Percentiles rank a stretch among this genome's conserved stretches.
Evolutionary conservation across 2,888 invertebrate species (phyloP).

Genomic region (Dicranocentrus wangi): DNA sequence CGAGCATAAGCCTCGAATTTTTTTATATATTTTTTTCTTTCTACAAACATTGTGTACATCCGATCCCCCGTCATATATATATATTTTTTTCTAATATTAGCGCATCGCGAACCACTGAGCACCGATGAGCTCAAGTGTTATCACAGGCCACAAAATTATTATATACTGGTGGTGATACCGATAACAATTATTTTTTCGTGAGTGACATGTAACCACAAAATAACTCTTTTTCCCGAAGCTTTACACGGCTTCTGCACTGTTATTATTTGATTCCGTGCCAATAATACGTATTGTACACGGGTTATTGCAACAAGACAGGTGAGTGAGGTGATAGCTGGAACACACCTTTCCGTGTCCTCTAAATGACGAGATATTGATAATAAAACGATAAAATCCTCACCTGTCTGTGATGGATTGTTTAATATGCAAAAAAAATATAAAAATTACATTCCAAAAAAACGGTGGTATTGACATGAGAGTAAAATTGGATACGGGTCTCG

Average conservation of each 20-base stretch:
- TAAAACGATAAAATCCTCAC: no score
- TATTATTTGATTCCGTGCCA: slow-evolving; percentile 14
- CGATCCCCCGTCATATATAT: no score
- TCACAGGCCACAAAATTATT: background rate
- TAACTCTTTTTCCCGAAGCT: background rate
- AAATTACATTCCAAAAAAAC: no score
- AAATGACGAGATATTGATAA: slow-evolving; percentile 1
- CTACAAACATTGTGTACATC: no score
- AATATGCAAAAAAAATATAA: slow-evolving; percentile 9
- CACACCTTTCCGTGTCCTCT: slow-evolving; percentile 15
- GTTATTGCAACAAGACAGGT: background rate
- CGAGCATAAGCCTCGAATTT: no score
- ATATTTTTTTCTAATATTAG: slow-evolving; percentile 20
- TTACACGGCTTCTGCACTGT: slow-evolving; percentile 13
- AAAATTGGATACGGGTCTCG: background rate
- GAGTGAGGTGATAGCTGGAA: background rate
- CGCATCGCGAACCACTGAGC: no score
- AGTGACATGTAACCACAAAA: background rate
- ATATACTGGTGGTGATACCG: background rate
- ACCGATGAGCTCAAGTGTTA: slow-evolving; percentile 21
- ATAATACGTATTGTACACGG: background rate
- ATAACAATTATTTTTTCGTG: background rate
- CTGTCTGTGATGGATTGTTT: slow-evolving; percentile 37
- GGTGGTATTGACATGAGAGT: slow-evolving; percentile 8
- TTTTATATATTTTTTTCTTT: no score